phyloP scores from a whole-genome alignment of 1,140 invertebrate species.

The Drosophila suzukii region DNA sequence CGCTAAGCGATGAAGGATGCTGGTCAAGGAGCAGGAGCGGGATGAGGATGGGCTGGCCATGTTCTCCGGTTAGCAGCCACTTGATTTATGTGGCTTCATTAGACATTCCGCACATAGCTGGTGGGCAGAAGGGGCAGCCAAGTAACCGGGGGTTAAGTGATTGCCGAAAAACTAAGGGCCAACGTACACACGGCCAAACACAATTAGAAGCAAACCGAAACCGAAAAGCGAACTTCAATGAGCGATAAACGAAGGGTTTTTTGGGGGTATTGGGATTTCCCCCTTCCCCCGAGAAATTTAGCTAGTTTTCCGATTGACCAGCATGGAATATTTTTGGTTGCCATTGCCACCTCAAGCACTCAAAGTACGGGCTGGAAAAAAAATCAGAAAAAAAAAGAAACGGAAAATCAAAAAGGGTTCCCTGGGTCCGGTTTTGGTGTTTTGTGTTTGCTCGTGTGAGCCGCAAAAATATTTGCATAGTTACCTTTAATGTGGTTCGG shows the following conservation, averaged over 20 bases:
- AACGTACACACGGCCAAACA: too few relatives aligned
- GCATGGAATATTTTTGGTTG: slow-evolving; percentile 71
- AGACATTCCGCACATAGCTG: slow-evolving; percentile 75
- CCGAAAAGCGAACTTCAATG: slow-evolving; percentile 19
- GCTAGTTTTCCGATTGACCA: slow-evolving; percentile 71
- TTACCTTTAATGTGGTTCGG: slow-evolving; percentile 84
- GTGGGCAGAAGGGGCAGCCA: background rate
- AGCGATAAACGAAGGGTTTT: background rate
- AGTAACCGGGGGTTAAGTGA: slow-evolving; percentile 52
- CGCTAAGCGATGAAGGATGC: slow-evolving; percentile 11
- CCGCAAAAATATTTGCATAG: slow-evolving; percentile 84
- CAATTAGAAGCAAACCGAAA: slow-evolving; percentile 54
- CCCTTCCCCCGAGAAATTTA: background rate
- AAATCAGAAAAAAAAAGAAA: slow-evolving; percentile 22
- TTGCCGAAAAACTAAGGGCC: slow-evolving; percentile 63
- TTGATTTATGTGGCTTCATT: slow-evolving; percentile 84
- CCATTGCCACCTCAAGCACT: slow-evolving; percentile 29
- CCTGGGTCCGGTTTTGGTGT: slow-evolving; percentile 17
- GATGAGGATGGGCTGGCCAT: slow-evolving; percentile 2
- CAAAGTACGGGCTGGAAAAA: background rate
- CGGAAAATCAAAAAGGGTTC: slow-evolving; percentile 36
- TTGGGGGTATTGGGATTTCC: background rate
- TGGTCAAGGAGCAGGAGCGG: background rate
- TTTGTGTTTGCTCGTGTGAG: slow-evolving; percentile 66
- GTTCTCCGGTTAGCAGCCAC: slow-evolving; percentile 44